Base-by-base conservation (phyloP, 2,888 invertebrate genomes). In the Sarcophaga variegata region DNA sequence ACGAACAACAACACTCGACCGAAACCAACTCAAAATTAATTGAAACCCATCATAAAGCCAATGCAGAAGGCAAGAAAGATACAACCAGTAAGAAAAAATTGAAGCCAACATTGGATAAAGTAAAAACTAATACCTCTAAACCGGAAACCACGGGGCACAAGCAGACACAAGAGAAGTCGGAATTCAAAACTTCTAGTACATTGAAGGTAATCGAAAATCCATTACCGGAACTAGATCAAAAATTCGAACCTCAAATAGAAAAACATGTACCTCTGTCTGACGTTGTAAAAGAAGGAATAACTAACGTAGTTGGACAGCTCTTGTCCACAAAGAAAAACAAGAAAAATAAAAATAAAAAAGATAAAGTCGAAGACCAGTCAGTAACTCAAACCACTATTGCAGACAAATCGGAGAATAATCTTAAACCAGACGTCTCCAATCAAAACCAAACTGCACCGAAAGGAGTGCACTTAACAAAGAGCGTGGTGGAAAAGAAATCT, bases 381-480 rank as follows among this genome's bases (percentile, higher is more conserved):
- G 8, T 14, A 22, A 20, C 62, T 20, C 22, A 54, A 54, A 63
- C 20, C 20, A 54, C n/a, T 20, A 49, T 66, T 25, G 14, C 37
- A 22, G 76, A 66, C 6, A 78, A 60, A 8, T 45, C 45, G 47
- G 47, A 20, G 10, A 47, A 5, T 11, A 47, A 20, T n/a, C 22
- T n/a, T 4, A 25, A 60, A 12, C 45, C 17, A 60, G 4, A 37
- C 8, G 20, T 60, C 27, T 71, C 54, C 12, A 87, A 93, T 10
- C 91, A 92, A 89, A 92, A 93, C 88, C 49, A 20, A 49, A 59
- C 14, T 25, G 69, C 62, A 76, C 87, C 89, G 17, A 37, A 8
- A 37, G 37, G 2, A 37, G 8, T 37, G 2, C 37, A 37, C 37
- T 2, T 37, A 2, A 37, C 37, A 37, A 37, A 37, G 8, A 37